phyloP scores from a whole-genome alignment of 2,888 invertebrate species.

The Lysandra bellargus region DNA sequence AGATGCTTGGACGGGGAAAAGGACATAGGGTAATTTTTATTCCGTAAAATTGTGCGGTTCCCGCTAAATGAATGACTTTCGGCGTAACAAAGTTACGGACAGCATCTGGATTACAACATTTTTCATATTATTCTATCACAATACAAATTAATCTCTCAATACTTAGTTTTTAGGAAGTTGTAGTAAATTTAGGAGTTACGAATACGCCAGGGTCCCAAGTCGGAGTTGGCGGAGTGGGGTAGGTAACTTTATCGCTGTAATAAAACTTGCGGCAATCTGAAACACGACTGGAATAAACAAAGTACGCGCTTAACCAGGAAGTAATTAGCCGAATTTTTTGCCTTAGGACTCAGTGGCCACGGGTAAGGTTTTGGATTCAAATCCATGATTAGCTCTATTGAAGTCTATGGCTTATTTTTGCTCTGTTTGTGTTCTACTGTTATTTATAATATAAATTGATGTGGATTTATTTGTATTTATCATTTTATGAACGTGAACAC shows the following conservation, averaged over 20 bases:
- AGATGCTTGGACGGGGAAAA: too few relatives aligned
- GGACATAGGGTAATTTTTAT: too few relatives aligned
- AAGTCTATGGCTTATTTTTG: too few relatives aligned
- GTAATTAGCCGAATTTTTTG: constrained; percentile 19
- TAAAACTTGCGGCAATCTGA: constrained; percentile 54
- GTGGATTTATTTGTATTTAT: too few relatives aligned
- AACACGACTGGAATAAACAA: constrained; percentile 45
- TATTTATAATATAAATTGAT: too few relatives aligned
- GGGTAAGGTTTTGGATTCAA: background rate
- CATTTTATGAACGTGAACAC: too few relatives aligned
- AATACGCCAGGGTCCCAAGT: constrained; percentile 45
- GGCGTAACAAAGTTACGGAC: too few relatives aligned
- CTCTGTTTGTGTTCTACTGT: too few relatives aligned
- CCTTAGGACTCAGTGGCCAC: background rate
- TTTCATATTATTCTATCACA: background rate
- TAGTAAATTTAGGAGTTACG: constrained; percentile 42
- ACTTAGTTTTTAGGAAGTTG: background rate
- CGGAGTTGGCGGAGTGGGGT: constrained; percentile 46
- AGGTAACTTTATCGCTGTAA: constrained; percentile 50
- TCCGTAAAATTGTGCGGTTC: too few relatives aligned
- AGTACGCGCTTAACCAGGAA: constrained; percentile 33
- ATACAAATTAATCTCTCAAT: background rate
- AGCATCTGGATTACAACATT: too few relatives aligned
- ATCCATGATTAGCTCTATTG: background rate
- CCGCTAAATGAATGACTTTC: too few relatives aligned